Percentiles rank a stretch among this genome's conserved stretches.
These are phyloP conservation scores for Colossoma macropomum DNA, from an alignment of 2,113 vertebrate genomes.

Conservation along the genomic window DNA sequence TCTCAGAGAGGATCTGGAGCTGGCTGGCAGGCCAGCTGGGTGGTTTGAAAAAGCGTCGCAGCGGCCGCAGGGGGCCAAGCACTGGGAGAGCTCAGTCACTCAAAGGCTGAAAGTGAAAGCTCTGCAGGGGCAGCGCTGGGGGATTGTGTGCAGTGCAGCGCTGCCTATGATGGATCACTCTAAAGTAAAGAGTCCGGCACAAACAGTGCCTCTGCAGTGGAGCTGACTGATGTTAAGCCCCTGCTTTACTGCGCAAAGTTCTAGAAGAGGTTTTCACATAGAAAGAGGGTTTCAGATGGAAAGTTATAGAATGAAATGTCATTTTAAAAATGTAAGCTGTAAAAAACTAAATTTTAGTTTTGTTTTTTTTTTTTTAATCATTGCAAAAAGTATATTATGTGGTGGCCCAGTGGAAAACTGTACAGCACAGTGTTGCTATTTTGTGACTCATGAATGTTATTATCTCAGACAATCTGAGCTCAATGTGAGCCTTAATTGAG, in stretches of 20 bases:
- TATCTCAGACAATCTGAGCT: too few relatives aligned
- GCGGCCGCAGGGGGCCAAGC: slow-evolving; percentile 43
- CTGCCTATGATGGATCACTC: slow-evolving; percentile 53
- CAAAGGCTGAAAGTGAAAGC: slow-evolving; percentile 30
- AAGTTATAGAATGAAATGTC: too few relatives aligned
- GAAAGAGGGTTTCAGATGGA: too few relatives aligned
- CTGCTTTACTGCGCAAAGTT: slow-evolving; percentile 40
- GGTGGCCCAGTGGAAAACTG: too few relatives aligned
- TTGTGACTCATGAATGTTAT: too few relatives aligned
- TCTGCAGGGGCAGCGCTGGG: slow-evolving; percentile 41
- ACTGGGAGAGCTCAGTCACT: slow-evolving; percentile 24
- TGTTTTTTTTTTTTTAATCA: too few relatives aligned
- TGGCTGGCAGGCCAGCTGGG: slow-evolving; percentile 14
- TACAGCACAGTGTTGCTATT: too few relatives aligned
- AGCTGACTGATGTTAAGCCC: slow-evolving; percentile 15
- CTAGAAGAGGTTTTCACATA: background rate
- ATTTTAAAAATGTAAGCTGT: too few relatives aligned
- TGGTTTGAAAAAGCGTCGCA: slow-evolving; percentile 22
- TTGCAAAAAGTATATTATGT: too few relatives aligned
- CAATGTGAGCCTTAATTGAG: too few relatives aligned
- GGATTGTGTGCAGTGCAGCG: slow-evolving; percentile 42
- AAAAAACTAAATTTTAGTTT: too few relatives aligned
- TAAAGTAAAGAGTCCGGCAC: slow-evolving; percentile 43
- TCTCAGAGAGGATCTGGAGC: slow-evolving; percentile 36
- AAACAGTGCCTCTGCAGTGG: slow-evolving; percentile 27